Evolutionary conservation across 1,140 invertebrate species (phyloP), one percentile per base, ranked within the genome.

Genomic region (Stratiolaelaps scimitus): DNA sequence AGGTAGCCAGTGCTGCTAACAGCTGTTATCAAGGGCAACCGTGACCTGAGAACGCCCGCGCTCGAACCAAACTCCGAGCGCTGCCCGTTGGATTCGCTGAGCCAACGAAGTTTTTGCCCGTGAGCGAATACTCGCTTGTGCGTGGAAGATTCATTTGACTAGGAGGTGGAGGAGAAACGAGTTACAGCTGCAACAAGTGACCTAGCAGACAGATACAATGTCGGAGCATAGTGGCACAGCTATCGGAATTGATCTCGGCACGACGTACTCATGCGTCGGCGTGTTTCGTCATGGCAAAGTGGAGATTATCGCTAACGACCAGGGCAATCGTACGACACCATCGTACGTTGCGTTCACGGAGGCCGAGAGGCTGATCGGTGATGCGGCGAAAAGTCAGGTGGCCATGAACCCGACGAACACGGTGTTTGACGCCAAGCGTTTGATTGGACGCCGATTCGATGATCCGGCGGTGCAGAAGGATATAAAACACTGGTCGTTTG

Each of bases 301-400:
- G 7, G 80, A 81, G 70, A 81, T 81, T 65, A 81, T 81, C 65
- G 80, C 80, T 47, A 81, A 81, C 69, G 80, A 81, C 68, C 80
- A 81, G 71, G 80, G 80, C 23, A 82, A 81, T 72, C 71, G 80
- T 65, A 81, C 80, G 26, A 79, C 79, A 29, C 78, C 78, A 30
- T 78, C 78, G 64, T 81, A 81, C 71, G 80, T 82, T 30, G 81
- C 80, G 5, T 81, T 81, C 72, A 80, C 53, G 13, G 53, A 60
- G 73, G 91, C 87, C 6, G 91, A 95, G 77, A 85, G 92, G 78
- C 84, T 95, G 69, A 92, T 95, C 75, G 91, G 91, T 67, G 91
- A 95, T 81, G 90, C 90, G 68, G 79, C 78, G 28, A 80, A 79
- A 69, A 80, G 80, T 69, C 78, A 80, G 69, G 78, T 78, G 74